Evolutionary conservation across 1,140 invertebrate genomes (phyloP).

Genomic region (Drosophila lowei): DNA sequence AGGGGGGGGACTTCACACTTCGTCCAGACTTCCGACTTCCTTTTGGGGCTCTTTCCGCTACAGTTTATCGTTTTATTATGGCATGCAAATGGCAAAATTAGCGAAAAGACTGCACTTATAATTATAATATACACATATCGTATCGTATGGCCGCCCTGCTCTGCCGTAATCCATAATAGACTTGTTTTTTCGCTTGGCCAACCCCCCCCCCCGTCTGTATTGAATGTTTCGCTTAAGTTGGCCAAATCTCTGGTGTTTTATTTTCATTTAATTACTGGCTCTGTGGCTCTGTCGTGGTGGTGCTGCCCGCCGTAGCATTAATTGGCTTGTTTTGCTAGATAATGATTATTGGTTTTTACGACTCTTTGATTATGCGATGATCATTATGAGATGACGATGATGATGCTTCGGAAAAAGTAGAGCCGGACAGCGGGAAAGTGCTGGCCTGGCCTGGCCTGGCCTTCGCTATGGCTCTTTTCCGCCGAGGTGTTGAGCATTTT

Average conservation of each 20-base stretch:
- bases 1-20: background rate
- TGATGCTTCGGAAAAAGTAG: conserved; percentile 72
- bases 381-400: conserved; percentile 57
- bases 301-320: conserved; percentile 57
- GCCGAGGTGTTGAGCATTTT: conserved; percentile 73
- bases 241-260: conserved; percentile 74
- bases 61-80: conserved; percentile 67
- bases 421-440: conserved; percentile 61
- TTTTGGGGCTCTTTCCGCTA: conserved; percentile 40
- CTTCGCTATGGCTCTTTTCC: conserved; percentile 29
- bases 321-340: conserved; percentile 81
- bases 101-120: conserved; percentile 55
- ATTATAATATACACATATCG: conserved; percentile 57
- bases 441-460: conserved; percentile 7
- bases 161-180: conserved; percentile 44
- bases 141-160: background rate
- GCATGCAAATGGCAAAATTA: conserved; percentile 78
- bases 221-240: conserved; percentile 46
- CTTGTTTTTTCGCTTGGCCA: conserved; percentile 42
- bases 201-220: background rate
- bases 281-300: conserved; percentile 4
- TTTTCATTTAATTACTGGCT: conserved; percentile 77
- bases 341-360: conserved; percentile 82
- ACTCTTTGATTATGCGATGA: conserved; percentile 80
- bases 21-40: conserved; percentile 24